Conservation (phyloP, 2,113 vertebrate genomes). For the Regulus satrapa region DNA sequence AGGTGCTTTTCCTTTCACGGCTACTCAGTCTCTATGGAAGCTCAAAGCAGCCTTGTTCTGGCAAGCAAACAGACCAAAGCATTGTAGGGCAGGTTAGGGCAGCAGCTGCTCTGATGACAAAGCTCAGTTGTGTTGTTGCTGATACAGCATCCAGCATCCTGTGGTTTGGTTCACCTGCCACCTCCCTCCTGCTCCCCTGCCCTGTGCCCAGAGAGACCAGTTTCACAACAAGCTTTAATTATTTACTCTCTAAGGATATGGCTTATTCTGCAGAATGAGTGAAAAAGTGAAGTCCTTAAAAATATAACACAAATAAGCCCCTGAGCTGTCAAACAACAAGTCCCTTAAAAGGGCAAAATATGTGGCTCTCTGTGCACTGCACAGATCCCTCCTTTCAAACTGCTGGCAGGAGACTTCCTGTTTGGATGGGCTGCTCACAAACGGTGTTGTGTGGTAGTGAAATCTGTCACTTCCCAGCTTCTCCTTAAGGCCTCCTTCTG, state of each 20-base stretch:
- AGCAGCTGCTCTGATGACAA: not conserved
- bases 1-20: not conserved
- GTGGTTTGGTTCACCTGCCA: constrained; percentile 32
- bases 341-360: constrained; percentile 69
- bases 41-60: constrained; percentile 51
- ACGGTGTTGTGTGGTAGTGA: constrained; percentile 9
- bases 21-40: not conserved
- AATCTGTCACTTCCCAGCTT: not conserved
- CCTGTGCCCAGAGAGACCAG: not conserved
- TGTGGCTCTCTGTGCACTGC: not conserved
- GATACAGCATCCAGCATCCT: constrained; percentile 3
- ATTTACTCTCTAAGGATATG: constrained; percentile 7
- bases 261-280: constrained; percentile 46
- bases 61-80: not conserved
- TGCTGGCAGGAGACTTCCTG: constrained; percentile 57
- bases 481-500: not conserved
- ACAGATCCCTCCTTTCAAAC: constrained; percentile 52
- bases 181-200: not conserved
- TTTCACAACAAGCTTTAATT: constrained; percentile 22
- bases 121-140: constrained; percentile 45
- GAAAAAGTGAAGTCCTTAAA: constrained; percentile 42
- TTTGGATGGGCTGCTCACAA: constrained; percentile 20
- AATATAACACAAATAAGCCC: constrained; percentile 39
- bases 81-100: constrained; percentile 6
- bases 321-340: constrained; percentile 40